Base-by-base conservation (phyloP, 2,888 invertebrate species). In the Chaetogeoica ovagalla region DNA sequence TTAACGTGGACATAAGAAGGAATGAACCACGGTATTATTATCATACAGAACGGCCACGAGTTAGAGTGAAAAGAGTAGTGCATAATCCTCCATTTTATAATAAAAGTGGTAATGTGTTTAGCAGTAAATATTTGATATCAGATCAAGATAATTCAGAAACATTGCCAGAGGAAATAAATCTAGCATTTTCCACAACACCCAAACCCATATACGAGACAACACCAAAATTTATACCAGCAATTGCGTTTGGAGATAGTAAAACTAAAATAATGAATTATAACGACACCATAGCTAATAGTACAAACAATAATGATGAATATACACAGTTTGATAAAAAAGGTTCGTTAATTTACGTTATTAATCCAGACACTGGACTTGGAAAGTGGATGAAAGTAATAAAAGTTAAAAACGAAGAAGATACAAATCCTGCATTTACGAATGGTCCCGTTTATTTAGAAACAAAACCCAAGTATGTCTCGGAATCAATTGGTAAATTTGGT, bases 341-440 rank as follows among this genome's bases (percentile, higher is more conserved):
- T 65, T 83, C 83, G 48, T 57, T 83, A 23, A 69, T 83, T 13
- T 83, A 83, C 43, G 83, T 83, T 21, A 82, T 82, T 23, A 71
- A 73, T 69, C 83, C 83, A 17, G 70, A 81, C 15, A 82, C 76
- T 17, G 83, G 83, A 17, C 48, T 43, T 15, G 83, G 83, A 1
- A 82, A 83, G 69, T 83, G 83, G 83, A 83, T 83, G 83, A 77
- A 81, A 66, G 70, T 82, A 0, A 37, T 83, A n/a, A 83, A 82
- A 81, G 81, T 83, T 1, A 81, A 82, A 72, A 76, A 71, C n/a
- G 79, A 79, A 43, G 63, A 39, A 63, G 79, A 57, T n/a, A 23
- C 62, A 19, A 79, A 79, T 63, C 23, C 70, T 21, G 39, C 43
- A 13, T 63, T 70, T 8, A 15, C 30, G 0, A 79, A 71, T 11